Conservation (phyloP, 2,797 vertebrate genomes). For the Rhinatrema bivittatum region DNA sequence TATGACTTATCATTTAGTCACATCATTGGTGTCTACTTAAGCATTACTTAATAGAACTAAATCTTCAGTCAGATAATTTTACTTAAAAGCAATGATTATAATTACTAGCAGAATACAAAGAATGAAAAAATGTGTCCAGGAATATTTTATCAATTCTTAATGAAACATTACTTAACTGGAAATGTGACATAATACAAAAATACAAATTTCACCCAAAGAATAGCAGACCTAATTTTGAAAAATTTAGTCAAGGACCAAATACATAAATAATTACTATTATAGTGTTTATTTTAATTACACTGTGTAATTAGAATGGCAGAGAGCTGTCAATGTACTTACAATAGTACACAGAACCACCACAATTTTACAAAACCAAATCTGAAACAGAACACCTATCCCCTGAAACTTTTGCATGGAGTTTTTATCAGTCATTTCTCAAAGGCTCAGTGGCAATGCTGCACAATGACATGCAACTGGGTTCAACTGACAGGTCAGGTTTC, state of each 20-base stretch:
- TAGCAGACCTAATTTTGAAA: slow-evolving; percentile 41
- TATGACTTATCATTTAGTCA: no score
- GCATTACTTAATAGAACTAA: no score
- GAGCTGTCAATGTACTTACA: slow-evolving; percentile 25
- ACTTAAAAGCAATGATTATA: no score
- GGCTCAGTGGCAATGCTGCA: no score
- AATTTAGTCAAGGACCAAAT: slow-evolving; percentile 45
- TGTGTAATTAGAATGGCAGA: slow-evolving; percentile 36
- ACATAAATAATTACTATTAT: slow-evolving; percentile 39
- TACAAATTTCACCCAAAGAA: slow-evolving; percentile 17
- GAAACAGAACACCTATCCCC: slow-evolving; percentile 13
- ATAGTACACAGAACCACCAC: slow-evolving; percentile 6
- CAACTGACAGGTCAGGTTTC: no score
- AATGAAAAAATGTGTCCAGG: neutral
- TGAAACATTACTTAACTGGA: slow-evolving; percentile 2
- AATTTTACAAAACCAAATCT: no score
- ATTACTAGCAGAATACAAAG: no score
- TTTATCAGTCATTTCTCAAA: no score
- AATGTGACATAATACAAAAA: slow-evolving; percentile 18
- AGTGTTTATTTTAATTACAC: slow-evolving; percentile 50
- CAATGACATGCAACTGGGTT: no score
- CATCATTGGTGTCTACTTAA: no score
- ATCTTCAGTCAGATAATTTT: no score
- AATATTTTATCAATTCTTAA: neutral
- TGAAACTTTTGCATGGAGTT: neutral